phyloP scores from a whole-genome alignment of 2,888 invertebrate species.

The Clepsis dumicolana region DNA sequence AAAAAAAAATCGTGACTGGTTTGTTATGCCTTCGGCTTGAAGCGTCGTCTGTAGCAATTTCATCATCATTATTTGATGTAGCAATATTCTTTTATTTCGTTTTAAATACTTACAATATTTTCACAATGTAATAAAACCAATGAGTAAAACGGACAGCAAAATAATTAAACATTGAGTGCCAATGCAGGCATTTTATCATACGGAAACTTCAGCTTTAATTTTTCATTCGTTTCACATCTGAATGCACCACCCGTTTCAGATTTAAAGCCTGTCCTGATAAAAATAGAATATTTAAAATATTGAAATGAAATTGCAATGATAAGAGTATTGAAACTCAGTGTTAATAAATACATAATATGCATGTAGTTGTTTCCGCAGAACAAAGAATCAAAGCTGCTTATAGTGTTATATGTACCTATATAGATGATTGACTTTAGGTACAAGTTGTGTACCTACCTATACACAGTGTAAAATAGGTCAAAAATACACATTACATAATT shows the following conservation, averaged over 20 bases:
- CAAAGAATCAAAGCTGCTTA: neutral
- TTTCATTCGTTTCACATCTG: constrained; percentile 45
- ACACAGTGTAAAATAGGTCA: constrained; percentile 19
- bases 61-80: too few species aligned
- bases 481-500: constrained; percentile 10
- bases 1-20: too few species aligned
- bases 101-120: too few species aligned
- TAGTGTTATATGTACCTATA: too few species aligned
- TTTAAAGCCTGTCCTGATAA: constrained; percentile 41
- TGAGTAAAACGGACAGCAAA: constrained; percentile 15
- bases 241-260: constrained; percentile 45
- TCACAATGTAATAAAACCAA: constrained; percentile 27
- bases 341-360: neutral
- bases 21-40: too few species aligned
- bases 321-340: constrained; percentile 16
- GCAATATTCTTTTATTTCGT: too few species aligned
- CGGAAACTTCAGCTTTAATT: constrained; percentile 44
- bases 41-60: too few species aligned
- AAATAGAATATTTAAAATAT: constrained; percentile 30
- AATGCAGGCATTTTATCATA: constrained; percentile 36
- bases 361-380: neutral
- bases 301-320: constrained; percentile 12
- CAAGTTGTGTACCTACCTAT: neutral
- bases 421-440: neutral
- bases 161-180: constrained; percentile 34